Percentiles rank a stretch among this genome's conserved stretches.
Evolutionary conservation across 2,888 invertebrate genomes (phyloP).

Genomic region (Tipula confusa): DNA sequence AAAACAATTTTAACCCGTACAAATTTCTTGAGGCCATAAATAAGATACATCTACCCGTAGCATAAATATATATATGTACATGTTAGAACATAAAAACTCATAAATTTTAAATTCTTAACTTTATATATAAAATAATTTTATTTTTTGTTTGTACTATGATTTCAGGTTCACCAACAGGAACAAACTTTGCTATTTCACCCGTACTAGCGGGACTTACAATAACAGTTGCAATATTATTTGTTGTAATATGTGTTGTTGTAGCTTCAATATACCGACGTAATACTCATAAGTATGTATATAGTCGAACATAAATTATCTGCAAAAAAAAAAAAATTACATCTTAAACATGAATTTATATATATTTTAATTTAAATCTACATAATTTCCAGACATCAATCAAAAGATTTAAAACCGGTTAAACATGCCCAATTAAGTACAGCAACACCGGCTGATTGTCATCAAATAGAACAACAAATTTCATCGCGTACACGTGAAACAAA

Average conservation of each 20-base stretch:
- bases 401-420: constrained; percentile 38
- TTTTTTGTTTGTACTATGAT: constrained; percentile 31
- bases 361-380: background rate
- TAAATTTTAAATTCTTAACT: background rate
- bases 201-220: constrained; percentile 71
- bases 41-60: too few relatives aligned
- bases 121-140: too few relatives aligned
- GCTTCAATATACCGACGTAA: constrained; percentile 60
- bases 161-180: constrained; percentile 59
- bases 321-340: background rate
- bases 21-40: too few relatives aligned
- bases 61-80: too few relatives aligned
- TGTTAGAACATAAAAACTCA: too few relatives aligned
- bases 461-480: constrained; percentile 43
- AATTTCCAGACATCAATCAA: constrained; percentile 26
- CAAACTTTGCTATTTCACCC: constrained; percentile 65
- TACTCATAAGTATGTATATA: constrained; percentile 49
- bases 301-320: background rate
- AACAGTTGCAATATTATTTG: constrained; percentile 69
- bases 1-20: too few relatives aligned
- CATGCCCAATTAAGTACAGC: constrained; percentile 48
- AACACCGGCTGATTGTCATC: constrained; percentile 47
- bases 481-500: constrained; percentile 32
- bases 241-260: constrained; percentile 70
- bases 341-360: background rate